A percentile compares a stretch with the other conserved stretches of the same genome.
Conservation (phyloP, 2,888 invertebrate species). For the Tiphia femorata region DNA sequence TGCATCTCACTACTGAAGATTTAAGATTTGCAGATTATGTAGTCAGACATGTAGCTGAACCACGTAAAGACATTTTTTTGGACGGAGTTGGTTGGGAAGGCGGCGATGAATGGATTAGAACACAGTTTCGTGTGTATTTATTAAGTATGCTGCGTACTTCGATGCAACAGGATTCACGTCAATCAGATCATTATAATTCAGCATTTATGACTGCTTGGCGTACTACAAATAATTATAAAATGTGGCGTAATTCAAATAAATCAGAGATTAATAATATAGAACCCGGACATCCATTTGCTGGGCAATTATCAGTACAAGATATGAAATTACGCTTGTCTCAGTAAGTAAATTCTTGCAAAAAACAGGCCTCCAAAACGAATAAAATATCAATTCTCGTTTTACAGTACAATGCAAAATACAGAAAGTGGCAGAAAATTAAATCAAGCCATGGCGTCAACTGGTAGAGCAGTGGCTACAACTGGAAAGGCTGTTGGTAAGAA, state of each 20-base stretch:
- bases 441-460: slow-evolving; percentile 92
- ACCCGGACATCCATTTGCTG: slow-evolving; percentile 93
- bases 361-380: too few relatives aligned
- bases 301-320: slow-evolving; percentile 93
- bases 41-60: slow-evolving; percentile 78
- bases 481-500: slow-evolving; percentile 79
- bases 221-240: slow-evolving; percentile 88
- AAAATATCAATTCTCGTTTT: background rate
- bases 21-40: slow-evolving; percentile 95
- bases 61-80: slow-evolving; percentile 78
- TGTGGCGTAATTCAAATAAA: slow-evolving; percentile 77
- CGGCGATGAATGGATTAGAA: slow-evolving; percentile 96
- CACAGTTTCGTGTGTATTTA: slow-evolving; percentile 91
- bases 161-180: slow-evolving; percentile 80
- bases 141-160: slow-evolving; percentile 86
- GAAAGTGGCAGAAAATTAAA: slow-evolving; percentile 94
- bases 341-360: slow-evolving; percentile 72
- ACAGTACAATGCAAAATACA: slow-evolving; percentile 95
- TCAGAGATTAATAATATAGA: slow-evolving; percentile 65
- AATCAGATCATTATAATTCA: slow-evolving; percentile 89
- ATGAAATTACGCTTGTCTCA: slow-evolving; percentile 93
- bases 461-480: slow-evolving; percentile 87
- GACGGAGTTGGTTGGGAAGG: slow-evolving; percentile 89
- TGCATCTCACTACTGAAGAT: slow-evolving; percentile 95
- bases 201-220: slow-evolving; percentile 88